These are phyloP conservation scores for Brachionus rotundiformis DNA, from an alignment of 1,140 invertebrate genomes.

Conservation along the genomic window DNA sequence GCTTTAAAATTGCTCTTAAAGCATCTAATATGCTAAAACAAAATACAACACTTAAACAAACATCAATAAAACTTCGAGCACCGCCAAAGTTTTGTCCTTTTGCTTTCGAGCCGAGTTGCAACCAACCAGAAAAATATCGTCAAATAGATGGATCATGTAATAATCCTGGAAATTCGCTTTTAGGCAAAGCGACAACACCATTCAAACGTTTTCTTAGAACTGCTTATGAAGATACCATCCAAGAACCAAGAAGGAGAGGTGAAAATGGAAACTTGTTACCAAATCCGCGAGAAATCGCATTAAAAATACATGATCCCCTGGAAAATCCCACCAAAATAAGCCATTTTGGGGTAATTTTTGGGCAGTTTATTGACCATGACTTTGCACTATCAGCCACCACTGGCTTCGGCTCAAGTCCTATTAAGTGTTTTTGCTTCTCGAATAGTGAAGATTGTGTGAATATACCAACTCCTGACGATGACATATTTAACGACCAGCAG, in stretches of 20 bases:
- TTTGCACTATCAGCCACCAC: slow-evolving; percentile 12
- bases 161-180: slow-evolving; percentile 20
- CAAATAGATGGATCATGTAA: slow-evolving; percentile 51
- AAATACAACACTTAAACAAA: background rate
- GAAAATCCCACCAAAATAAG: slow-evolving; percentile 42
- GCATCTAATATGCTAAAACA: slow-evolving; percentile 29
- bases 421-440: slow-evolving; percentile 6
- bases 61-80: background rate
- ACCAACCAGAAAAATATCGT: slow-evolving; percentile 23
- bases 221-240: slow-evolving; percentile 17
- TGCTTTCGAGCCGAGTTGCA: slow-evolving; percentile 26
- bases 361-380: slow-evolving; percentile 56
- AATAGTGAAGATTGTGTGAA: slow-evolving; percentile 46
- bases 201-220: slow-evolving; percentile 15
- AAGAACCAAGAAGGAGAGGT: slow-evolving; percentile 22
- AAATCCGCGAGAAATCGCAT: slow-evolving; percentile 9
- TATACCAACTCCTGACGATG: slow-evolving; percentile 31
- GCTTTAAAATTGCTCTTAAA: slow-evolving; percentile 34
- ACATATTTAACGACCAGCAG: slow-evolving; percentile 34
- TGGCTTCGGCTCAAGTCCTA: background rate
- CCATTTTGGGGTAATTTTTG: slow-evolving; percentile 54
- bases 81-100: slow-evolving; percentile 51
- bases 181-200: slow-evolving; percentile 27
- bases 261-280: slow-evolving; percentile 7
- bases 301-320: background rate